phyloP scores from a whole-genome alignment of 2,888 invertebrate genomes.

The Agonopterix heracliana region DNA sequence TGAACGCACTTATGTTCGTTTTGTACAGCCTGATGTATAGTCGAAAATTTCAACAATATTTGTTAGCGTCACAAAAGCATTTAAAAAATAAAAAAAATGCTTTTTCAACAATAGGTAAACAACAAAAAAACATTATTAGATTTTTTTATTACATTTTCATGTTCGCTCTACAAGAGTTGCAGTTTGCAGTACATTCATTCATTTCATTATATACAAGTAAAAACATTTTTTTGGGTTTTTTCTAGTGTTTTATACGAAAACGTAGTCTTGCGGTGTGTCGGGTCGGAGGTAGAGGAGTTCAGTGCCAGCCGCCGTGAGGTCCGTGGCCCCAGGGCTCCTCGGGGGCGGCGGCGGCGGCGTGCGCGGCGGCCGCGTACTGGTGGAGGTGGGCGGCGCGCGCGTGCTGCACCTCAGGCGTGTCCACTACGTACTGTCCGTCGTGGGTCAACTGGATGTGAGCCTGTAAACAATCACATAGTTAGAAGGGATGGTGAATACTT shows the following conservation, averaged over 20 bases:
- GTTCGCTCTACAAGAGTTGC: slow-evolving; percentile 64
- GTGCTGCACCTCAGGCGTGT: slow-evolving; percentile 70
- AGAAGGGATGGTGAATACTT: too few species aligned
- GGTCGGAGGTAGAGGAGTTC: slow-evolving; percentile 48
- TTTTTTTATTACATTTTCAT: slow-evolving; percentile 65
- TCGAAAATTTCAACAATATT: too few species aligned
- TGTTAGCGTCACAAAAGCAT: too few species aligned
- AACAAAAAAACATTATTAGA: slow-evolving; percentile 42
- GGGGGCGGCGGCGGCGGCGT: slow-evolving; percentile 63
- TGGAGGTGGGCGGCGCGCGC: slow-evolving; percentile 61
- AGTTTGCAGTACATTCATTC: slow-evolving; percentile 60
- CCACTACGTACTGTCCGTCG: slow-evolving; percentile 70
- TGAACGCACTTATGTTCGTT: too few species aligned
- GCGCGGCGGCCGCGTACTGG: slow-evolving; percentile 62
- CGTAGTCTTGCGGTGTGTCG: slow-evolving; percentile 47
- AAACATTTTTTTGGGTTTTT: slow-evolving; percentile 54
- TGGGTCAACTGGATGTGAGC: slow-evolving; percentile 71
- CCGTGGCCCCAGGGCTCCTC: slow-evolving; percentile 62
- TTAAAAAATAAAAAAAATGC: too few species aligned
- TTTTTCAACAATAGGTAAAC: slow-evolving; percentile 15
- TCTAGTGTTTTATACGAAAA: slow-evolving; percentile 63
- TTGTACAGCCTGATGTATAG: too few species aligned
- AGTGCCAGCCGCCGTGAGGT: slow-evolving; percentile 56
- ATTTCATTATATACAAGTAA: slow-evolving; percentile 56
- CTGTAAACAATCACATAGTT: slow-evolving; percentile 18